These are phyloP conservation scores for Mellivora capensis DNA, from an alignment of 2,113 vertebrate species.

Conservation along the genomic window DNA sequence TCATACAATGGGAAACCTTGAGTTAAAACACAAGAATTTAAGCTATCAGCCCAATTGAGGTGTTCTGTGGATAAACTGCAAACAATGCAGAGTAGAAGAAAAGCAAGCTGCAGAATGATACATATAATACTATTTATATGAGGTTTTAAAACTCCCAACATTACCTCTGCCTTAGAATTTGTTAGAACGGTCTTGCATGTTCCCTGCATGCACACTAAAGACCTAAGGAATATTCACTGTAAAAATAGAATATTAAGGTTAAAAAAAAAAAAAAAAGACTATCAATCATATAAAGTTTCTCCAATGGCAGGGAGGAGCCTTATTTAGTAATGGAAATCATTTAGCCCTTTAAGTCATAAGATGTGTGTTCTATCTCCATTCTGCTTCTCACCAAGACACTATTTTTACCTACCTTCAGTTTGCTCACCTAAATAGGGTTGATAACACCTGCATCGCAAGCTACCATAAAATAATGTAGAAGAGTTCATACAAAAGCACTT, in stretches of 20 bases:
- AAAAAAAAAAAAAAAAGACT: neutral
- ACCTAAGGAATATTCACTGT: conserved; percentile 13
- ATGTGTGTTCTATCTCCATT: neutral
- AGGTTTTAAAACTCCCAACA: neutral
- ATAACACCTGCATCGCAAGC: neutral
- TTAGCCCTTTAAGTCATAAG: neutral
- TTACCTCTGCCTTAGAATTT: conserved; percentile 18
- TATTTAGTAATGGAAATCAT: neutral
- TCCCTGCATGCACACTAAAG: neutral
- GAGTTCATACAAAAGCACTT: neutral
- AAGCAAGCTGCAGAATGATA: neutral
- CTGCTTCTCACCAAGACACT: neutral
- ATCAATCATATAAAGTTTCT: neutral
- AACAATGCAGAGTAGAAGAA: neutral
- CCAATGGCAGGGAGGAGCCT: neutral
- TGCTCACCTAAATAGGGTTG: neutral
- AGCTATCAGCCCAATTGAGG: neutral
- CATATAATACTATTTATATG: neutral
- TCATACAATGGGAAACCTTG: neutral
- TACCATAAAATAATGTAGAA: neutral
- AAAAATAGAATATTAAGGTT: neutral
- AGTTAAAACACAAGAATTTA: neutral
- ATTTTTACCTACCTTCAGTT: neutral
- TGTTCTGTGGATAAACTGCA: neutral
- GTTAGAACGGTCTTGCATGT: neutral